Percentiles rank a stretch among this genome's conserved stretches.
These are phyloP conservation scores for Kryptolebias marmoratus DNA, from an alignment of 2,113 vertebrate species.

Conservation along the genomic window DNA sequence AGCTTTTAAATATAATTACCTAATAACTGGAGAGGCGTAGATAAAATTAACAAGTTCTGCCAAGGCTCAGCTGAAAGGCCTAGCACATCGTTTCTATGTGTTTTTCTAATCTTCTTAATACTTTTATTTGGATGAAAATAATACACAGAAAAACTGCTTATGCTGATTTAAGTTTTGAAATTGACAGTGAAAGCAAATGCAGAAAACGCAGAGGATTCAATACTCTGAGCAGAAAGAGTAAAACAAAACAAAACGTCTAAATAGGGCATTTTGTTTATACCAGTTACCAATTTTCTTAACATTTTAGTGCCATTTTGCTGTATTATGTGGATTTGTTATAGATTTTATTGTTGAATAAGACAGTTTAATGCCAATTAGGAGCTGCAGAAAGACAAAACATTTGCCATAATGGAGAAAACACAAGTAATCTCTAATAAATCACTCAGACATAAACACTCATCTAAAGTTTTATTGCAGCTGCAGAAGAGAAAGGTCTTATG, in stretches of 20 bases:
- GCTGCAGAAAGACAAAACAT: too few relatives aligned
- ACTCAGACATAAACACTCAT: too few relatives aligned
- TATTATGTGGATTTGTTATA: too few relatives aligned
- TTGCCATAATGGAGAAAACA: too few relatives aligned
- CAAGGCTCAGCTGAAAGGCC: slow-evolving; percentile 16
- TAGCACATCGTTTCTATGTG: not conserved
- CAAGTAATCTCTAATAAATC: too few relatives aligned
- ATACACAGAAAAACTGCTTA: slow-evolving; percentile 16
- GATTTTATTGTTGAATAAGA: too few relatives aligned
- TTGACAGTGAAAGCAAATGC: not conserved
- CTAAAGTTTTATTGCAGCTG: too few relatives aligned
- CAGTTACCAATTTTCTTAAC: too few relatives aligned
- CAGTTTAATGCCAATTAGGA: too few relatives aligned
- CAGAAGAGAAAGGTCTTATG: too few relatives aligned
- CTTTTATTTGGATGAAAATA: slow-evolving; percentile 43
- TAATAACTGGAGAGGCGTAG: slow-evolving; percentile 50
- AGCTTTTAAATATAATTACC: slow-evolving; percentile 55
- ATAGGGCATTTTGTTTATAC: too few relatives aligned
- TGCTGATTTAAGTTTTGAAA: slow-evolving; percentile 22
- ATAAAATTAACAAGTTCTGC: slow-evolving; percentile 66
- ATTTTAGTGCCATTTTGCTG: too few relatives aligned
- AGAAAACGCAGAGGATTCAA: slow-evolving; percentile 11
- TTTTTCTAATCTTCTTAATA: not conserved
- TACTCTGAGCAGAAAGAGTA: slow-evolving; percentile 1
- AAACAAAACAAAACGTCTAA: not conserved